Conservation (phyloP, 1,140 invertebrate genomes). For the Drosophila nebulosa region DNA sequence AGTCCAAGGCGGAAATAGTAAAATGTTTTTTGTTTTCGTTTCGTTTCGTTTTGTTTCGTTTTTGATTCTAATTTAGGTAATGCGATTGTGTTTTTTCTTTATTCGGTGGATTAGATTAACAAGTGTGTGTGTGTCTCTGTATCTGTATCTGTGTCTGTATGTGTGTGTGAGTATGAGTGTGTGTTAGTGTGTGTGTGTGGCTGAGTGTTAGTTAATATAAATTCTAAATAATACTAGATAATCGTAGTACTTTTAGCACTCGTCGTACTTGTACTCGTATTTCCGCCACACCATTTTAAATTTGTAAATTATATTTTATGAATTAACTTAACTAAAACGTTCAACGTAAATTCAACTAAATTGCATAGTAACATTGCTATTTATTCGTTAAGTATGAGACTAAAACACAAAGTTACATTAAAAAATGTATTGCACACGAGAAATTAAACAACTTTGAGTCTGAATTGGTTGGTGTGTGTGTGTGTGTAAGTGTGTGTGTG, state of each 20-base stretch:
- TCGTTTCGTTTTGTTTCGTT: conserved; percentile 21
- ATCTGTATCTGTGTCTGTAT: conserved; percentile 22
- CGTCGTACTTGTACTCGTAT: conserved; percentile 9
- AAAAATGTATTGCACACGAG: conserved; percentile 63
- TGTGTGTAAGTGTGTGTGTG: conserved; percentile 12
- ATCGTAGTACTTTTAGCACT: background rate
- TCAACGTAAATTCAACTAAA: conserved; percentile 76
- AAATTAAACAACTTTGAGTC: conserved; percentile 46
- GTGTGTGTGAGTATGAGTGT: conserved; percentile 17
- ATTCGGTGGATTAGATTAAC: conserved; percentile 78
- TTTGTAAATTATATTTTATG: conserved; percentile 65
- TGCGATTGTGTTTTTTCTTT: conserved; percentile 58
- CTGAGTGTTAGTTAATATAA: conserved; percentile 36
- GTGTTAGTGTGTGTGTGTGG: conserved; percentile 15
- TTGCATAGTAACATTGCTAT: conserved; percentile 75
- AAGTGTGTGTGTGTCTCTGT: conserved; percentile 57
- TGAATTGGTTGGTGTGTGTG: conserved; percentile 12
- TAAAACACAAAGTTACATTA: conserved; percentile 42
- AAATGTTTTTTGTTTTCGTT: conserved; percentile 21
- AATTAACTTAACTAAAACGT: conserved; percentile 75
- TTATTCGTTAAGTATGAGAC: conserved; percentile 49
- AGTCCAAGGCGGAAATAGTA: conserved; percentile 60
- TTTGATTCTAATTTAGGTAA: conserved; percentile 56
- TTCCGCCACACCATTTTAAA: conserved; percentile 52
- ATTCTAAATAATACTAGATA: conserved; percentile 14